These are phyloP conservation scores for Aleiodes sp. DNA, from an alignment of 1,140 invertebrate species.

Conservation along the genomic window DNA sequence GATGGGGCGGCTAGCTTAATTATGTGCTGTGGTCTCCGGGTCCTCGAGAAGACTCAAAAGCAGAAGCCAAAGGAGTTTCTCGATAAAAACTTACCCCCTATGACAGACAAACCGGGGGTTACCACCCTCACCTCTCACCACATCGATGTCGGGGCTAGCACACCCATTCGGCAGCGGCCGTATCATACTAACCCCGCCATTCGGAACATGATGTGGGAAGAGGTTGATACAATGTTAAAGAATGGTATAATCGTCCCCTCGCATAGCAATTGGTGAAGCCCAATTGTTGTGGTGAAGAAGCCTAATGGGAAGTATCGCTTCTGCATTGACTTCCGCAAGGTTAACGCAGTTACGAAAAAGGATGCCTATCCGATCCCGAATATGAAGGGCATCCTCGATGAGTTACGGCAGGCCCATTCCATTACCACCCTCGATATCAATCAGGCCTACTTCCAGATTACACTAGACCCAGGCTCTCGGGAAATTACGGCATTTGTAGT, in stretches of 20 bases:
- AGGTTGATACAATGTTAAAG: constrained; percentile 39
- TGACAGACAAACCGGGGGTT: no score
- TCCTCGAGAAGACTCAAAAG: background rate
- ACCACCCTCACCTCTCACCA: no score
- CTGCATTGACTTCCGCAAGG: no score
- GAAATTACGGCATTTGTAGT: no score
- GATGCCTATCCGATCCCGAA: constrained; percentile 44
- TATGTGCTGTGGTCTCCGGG: background rate
- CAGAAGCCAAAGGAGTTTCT: background rate
- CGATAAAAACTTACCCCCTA: background rate
- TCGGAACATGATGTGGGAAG: no score
- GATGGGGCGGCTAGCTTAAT: no score
- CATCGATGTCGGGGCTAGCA: constrained; percentile 45
- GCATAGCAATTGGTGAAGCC: constrained; percentile 45
- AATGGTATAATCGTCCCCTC: constrained; percentile 39
- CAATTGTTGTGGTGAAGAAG: constrained; percentile 65
- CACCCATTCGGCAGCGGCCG: constrained; percentile 40
- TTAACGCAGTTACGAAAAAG: constrained; percentile 54
- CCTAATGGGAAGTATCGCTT: constrained; percentile 59
- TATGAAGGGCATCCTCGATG: constrained; percentile 62
- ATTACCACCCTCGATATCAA: constrained; percentile 51
- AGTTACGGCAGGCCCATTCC: constrained; percentile 49
- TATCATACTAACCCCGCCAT: no score
- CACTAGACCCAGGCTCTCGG: no score
- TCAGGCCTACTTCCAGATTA: constrained; percentile 36